Base-by-base conservation (phyloP, 53 echinoderm and acorn worm genomes). In the Echinarachnius parma region DNA sequence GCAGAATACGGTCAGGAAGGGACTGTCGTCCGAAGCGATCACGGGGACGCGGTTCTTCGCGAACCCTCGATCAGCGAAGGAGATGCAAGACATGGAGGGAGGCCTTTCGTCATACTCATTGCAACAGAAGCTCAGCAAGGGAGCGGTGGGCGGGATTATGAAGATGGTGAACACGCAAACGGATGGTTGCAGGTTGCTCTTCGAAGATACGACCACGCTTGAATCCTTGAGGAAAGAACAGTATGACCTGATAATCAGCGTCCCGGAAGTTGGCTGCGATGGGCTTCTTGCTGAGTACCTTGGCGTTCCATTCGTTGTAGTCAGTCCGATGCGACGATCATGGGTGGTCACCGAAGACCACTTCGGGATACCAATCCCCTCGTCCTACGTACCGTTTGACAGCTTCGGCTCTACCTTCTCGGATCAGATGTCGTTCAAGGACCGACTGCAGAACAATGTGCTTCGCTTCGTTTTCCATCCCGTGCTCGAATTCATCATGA, bases 311-410 rank as follows among this genome's bases (percentile, higher is more conserved):
- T 69, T 53, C n/a, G n/a, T 53, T 21, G 34, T 69, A 10, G 34
- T 69, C 10, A 53, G 35, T 23, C 52, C 70, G 7, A 34, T 53
- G 2, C 30, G 70, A 34, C 23, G 70, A 22, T 69, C 53, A 4
- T 3, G 50, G 3, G 53, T 53, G 3, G 52, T 69, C 3, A 69
- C 53, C 4, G 70, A 69, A 34, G 70, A 69, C 3, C 39, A 52
- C 18, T 75, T 75, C 56, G 82, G 82, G 36, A 64, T 81, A 42
- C 82, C 82, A 0, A 80, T 83, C 56, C 89, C 89, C 0, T 62
- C 80, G 4, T 76, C 89, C 1, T 89, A 89, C 50, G 89, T 89
- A 16, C 83, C 89, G 20, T 80, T 76, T n/a, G n/a, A n/a, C 55
- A 69, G 70, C 14, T 22, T 69, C 22, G 32, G 52, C 23, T 63